phyloP scores from a whole-genome alignment of 2,888 invertebrate species.

The Lasioglossum marginatum region DNA sequence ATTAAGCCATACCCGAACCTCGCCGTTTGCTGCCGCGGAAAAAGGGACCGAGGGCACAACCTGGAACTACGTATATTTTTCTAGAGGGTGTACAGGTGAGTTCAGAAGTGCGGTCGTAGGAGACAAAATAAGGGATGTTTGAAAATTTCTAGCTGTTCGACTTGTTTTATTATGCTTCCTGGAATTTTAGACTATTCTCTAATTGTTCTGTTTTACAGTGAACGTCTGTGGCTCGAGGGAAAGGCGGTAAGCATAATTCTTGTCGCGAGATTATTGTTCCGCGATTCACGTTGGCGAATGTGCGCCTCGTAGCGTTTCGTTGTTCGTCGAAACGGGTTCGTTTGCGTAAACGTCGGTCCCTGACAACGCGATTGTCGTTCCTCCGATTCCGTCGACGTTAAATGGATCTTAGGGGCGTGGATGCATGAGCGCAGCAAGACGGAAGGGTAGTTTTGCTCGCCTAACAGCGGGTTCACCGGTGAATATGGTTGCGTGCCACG shows the following conservation, averaged over 20 bases:
- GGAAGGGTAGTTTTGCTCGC: constrained; percentile 43
- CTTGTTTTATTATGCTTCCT: no score
- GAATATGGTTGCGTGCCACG: constrained; percentile 21
- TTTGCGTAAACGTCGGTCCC: constrained; percentile 23
- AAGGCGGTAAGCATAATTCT: constrained; percentile 7
- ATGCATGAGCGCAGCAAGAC: constrained; percentile 44
- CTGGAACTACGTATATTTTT: neutral
- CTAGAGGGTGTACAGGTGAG: neutral
- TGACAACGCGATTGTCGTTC: constrained; percentile 48
- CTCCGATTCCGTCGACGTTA: constrained; percentile 43
- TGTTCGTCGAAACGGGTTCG: constrained; percentile 42
- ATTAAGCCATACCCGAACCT: constrained; percentile 74
- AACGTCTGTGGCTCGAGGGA: neutral
- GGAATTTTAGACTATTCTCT: neutral
- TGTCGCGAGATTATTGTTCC: constrained; percentile 31
- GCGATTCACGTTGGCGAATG: constrained; percentile 15
- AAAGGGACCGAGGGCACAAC: constrained; percentile 23
- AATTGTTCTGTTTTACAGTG: neutral
- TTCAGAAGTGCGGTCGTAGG: neutral
- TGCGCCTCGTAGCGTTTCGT: neutral
- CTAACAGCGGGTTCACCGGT: constrained; percentile 1
- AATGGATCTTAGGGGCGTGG: constrained; percentile 50
- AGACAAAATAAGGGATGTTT: neutral
- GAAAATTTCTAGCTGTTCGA: neutral
- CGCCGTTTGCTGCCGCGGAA: constrained; percentile 36